These are phyloP conservation scores for Pseudoips prasinana DNA, from an alignment of 2,888 invertebrate species.

Conservation along the genomic window DNA sequence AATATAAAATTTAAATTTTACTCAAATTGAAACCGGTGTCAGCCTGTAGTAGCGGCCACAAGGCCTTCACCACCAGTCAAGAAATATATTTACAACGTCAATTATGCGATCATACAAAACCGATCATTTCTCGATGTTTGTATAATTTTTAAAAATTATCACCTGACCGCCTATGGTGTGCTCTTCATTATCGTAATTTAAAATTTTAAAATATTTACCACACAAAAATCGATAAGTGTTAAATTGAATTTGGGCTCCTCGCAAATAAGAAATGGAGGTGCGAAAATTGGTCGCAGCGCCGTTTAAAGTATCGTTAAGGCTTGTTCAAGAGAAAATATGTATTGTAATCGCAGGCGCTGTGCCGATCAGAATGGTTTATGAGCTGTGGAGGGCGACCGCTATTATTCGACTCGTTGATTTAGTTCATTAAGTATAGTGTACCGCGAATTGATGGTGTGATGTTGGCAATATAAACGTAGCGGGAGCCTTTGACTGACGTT, in stretches of 20 bases:
- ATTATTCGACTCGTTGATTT: slow-evolving; percentile 50
- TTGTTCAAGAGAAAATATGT: slow-evolving; percentile 68
- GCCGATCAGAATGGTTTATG: slow-evolving; percentile 60
- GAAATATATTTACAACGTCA: slow-evolving; percentile 50
- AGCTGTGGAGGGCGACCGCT: slow-evolving; percentile 54
- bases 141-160: slow-evolving; percentile 63
- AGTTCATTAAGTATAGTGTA: slow-evolving; percentile 53
- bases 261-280: slow-evolving; percentile 75
- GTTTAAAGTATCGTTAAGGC: slow-evolving; percentile 78
- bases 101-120: slow-evolving; percentile 55
- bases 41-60: slow-evolving; percentile 8
- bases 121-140: slow-evolving; percentile 58
- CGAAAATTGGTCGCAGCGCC: slow-evolving; percentile 70
- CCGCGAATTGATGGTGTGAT: slow-evolving; percentile 42
- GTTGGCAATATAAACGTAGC: slow-evolving; percentile 29
- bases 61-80: slow-evolving; percentile 8
- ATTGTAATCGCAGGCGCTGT: slow-evolving; percentile 60
- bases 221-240: slow-evolving; percentile 73
- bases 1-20: background rate
- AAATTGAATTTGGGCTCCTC: slow-evolving; percentile 77
- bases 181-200: slow-evolving; percentile 70
- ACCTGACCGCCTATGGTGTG: slow-evolving; percentile 56
- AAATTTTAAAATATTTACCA: slow-evolving; percentile 49
- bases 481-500: slow-evolving; percentile 19
- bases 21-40: too few relatives aligned